Percentiles rank a stretch among this genome's conserved stretches.
These are phyloP conservation scores for Potamarius usumacintae DNA, from an alignment of 2,113 vertebrate species.

Conservation along the genomic window DNA sequence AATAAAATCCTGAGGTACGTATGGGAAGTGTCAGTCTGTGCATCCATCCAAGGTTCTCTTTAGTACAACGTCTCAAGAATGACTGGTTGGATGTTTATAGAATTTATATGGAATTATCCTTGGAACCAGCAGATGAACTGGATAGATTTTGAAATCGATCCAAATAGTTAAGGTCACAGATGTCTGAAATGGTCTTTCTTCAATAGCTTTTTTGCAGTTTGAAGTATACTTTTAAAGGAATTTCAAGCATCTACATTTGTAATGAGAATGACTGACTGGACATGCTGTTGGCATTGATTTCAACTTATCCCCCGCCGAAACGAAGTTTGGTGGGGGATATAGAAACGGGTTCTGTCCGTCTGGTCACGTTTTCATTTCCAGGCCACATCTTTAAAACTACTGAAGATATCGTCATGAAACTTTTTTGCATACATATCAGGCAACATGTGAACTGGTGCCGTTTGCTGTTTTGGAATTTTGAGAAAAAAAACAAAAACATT, in stretches of 20 bases:
- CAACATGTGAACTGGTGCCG: no score
- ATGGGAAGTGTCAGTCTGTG: neutral
- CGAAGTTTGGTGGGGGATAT: no score
- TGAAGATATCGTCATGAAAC: no score
- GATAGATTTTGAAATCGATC: neutral
- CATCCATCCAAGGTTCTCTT: neutral
- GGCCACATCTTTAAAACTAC: no score
- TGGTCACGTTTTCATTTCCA: no score
- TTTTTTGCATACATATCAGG: no score
- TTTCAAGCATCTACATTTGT: neutral
- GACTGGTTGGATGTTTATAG: neutral
- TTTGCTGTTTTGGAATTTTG: no score
- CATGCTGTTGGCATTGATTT: neutral
- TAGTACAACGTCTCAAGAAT: neutral
- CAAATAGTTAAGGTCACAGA: neutral
- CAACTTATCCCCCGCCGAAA: no score
- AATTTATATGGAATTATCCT: no score
- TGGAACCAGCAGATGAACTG: neutral
- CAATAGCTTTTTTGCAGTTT: neutral
- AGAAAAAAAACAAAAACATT: no score
- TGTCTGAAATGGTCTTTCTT: no score
- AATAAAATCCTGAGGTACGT: neutral
- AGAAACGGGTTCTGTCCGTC: no score
- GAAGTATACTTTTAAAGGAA: neutral
- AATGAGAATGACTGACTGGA: neutral